These are phyloP conservation scores for Poecile atricapillus DNA, from an alignment of 2,113 vertebrate species.

Conservation along the genomic window DNA sequence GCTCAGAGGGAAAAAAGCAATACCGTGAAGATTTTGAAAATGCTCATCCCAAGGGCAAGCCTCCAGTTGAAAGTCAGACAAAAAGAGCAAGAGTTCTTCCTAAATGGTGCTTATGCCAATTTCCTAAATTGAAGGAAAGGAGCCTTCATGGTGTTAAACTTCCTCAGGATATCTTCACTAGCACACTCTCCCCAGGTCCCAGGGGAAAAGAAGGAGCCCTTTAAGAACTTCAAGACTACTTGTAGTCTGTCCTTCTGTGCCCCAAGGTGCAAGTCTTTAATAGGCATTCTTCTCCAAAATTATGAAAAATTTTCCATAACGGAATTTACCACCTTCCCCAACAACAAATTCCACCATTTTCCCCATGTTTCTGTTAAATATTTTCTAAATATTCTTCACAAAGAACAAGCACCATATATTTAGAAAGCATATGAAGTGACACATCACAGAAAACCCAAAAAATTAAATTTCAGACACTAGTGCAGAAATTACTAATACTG, in stretches of 20 bases:
- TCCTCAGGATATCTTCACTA: neutral
- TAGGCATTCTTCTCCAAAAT: neutral
- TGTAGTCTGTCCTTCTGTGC: neutral
- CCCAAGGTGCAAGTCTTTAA: neutral
- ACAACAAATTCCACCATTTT: neutral
- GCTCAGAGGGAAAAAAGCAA: neutral
- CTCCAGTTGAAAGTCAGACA: neutral
- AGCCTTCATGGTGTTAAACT: neutral
- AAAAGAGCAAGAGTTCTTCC: neutral
- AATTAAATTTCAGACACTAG: neutral
- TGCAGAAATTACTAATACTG: neutral
- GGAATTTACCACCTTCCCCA: neutral
- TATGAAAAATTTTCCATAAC: neutral
- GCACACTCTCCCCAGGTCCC: neutral
- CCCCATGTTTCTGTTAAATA: neutral
- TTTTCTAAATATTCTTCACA: neutral
- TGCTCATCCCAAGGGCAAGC: neutral
- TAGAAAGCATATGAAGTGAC: neutral
- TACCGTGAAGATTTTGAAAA: neutral
- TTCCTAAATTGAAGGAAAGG: neutral
- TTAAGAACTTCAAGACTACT: neutral
- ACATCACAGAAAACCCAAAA: neutral
- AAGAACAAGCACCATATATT: neutral
- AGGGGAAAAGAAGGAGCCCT: neutral
- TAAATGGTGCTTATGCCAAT: neutral